Evolutionary conservation across 2,797 vertebrate genomes (phyloP).

Genomic region (Platalea minor): DNA sequence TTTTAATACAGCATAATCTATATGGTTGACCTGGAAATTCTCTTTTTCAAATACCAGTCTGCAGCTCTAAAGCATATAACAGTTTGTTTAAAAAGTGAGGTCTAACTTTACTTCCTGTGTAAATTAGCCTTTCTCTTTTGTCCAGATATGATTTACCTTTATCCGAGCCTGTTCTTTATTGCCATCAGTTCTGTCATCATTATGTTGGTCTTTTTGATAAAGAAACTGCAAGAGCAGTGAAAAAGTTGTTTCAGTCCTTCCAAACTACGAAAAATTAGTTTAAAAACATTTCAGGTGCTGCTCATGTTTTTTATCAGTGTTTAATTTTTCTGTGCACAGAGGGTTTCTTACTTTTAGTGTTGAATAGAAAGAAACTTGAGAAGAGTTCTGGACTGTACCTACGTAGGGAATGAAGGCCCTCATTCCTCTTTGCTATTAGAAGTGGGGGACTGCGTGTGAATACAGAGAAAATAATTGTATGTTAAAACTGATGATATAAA

Average conservation of each 20-base stretch:
- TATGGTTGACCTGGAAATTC: not conserved
- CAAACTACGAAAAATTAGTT: not conserved
- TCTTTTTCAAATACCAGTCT: not conserved
- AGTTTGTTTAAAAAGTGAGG: not conserved
- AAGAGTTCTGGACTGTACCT: not conserved
- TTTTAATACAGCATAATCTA: slow-evolving; percentile 1
- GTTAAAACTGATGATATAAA: not conserved
- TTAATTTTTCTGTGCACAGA: not conserved
- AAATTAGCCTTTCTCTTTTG: not conserved
- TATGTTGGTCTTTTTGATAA: not conserved
- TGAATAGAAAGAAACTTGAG: not conserved
- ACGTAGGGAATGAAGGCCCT: not conserved
- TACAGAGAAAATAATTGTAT: not conserved
- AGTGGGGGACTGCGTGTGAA: not conserved
- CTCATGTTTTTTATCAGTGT: not conserved
- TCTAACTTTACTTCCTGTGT: not conserved
- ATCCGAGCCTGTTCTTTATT: not conserved
- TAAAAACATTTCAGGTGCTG: not conserved
- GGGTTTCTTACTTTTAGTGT: not conserved
- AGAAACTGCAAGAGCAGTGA: not conserved
- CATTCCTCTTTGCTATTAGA: not conserved
- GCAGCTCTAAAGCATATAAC: not conserved
- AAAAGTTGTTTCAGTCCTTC: not conserved
- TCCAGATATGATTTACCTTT: not conserved
- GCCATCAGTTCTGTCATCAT: not conserved